Conservation (phyloP, 1,140 invertebrate genomes). For the Caenorhabditis briggsae region DNA sequence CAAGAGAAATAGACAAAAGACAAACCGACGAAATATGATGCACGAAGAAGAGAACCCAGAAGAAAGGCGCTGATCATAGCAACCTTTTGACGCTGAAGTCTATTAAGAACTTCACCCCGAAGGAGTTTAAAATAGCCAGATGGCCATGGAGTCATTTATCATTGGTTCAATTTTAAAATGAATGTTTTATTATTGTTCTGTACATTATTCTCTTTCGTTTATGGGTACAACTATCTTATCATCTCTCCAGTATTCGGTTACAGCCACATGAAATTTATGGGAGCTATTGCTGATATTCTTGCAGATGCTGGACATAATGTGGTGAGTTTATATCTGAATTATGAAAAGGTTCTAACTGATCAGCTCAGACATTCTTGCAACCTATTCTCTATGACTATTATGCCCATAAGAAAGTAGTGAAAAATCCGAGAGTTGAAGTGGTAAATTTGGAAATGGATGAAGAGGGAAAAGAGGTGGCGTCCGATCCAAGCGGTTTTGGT, state of each 20-base stretch:
- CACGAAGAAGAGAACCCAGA: not conserved
- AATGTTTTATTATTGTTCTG: not conserved
- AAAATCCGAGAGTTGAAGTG: conserved; percentile 23
- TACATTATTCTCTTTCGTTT: not conserved
- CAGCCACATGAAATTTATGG: conserved; percentile 51
- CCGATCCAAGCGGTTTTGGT: conserved; percentile 13
- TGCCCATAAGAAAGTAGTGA: conserved; percentile 10
- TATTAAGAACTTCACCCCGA: not conserved
- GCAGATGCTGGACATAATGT: conserved; percentile 49
- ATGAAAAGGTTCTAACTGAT: not conserved
- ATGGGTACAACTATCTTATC: not conserved
- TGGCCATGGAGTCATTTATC: not conserved
- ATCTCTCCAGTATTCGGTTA: conserved; percentile 31
- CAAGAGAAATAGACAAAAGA: conserved; percentile 2
- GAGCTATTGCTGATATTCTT: conserved; percentile 10
- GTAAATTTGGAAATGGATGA: conserved; percentile 38
- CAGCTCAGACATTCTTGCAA: conserved; percentile 16
- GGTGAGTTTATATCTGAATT: not conserved
- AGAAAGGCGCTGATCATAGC: conserved; percentile 10
- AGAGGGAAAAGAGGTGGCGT: conserved; percentile 14
- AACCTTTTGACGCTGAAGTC: conserved; percentile 26
- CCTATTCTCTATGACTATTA: conserved; percentile 39
- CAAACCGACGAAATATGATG: not conserved
- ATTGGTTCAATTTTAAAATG: not conserved
- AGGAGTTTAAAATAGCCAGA: not conserved